Percentiles rank a stretch among this genome's conserved stretches.
Conservation (phyloP, 2,797 vertebrate species). For the Dipus sagitta region DNA sequence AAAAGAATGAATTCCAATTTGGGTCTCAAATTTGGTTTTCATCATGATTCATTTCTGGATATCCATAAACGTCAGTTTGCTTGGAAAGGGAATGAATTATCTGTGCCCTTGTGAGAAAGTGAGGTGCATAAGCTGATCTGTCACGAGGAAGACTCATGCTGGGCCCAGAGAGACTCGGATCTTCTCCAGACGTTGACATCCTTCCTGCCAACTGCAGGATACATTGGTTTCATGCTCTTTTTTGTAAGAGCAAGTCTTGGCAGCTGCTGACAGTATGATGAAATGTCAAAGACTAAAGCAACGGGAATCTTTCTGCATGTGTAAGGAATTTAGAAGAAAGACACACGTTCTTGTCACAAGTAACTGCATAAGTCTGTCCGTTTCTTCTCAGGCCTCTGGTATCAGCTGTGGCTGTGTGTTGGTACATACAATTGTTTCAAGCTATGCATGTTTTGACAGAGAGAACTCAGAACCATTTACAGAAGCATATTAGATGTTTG, state of each 20-base stretch:
- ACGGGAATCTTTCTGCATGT: background rate
- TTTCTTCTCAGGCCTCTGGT: background rate
- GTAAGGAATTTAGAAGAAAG: background rate
- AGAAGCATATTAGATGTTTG: background rate
- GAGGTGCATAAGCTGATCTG: background rate
- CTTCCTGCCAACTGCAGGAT: background rate
- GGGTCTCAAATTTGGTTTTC: background rate
- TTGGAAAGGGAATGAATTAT: background rate
- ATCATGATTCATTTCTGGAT: background rate
- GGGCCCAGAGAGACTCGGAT: background rate
- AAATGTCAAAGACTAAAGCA: constrained; percentile 14
- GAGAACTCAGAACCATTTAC: background rate
- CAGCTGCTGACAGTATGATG: constrained; percentile 22
- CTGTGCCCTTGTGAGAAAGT: background rate
- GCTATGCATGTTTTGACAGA: background rate
- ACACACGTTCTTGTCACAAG: background rate
- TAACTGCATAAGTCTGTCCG: background rate
- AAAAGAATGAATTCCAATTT: background rate
- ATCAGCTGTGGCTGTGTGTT: background rate
- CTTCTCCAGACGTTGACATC: background rate
- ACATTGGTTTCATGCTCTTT: background rate
- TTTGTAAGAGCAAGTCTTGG: constrained; percentile 18
- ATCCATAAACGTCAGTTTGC: background rate
- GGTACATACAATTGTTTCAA: background rate
- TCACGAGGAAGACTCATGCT: background rate